Evolutionary conservation across 1,140 invertebrate genomes (phyloP), one percentile per base, ranked within the genome.

Genomic region (Tetramorium parvispinum): DNA sequence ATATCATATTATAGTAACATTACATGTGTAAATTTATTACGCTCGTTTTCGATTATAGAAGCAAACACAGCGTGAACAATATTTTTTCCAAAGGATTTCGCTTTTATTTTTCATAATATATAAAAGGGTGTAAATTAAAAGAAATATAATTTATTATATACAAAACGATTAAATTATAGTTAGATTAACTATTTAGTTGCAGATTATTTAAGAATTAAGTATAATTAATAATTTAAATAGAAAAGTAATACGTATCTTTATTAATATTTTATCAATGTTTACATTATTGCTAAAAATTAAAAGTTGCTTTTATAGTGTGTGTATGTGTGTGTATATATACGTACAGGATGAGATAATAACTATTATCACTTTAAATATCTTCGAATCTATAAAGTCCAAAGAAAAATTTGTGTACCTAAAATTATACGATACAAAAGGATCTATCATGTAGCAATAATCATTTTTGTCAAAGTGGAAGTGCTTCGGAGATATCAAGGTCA

Each of bases 191-290:
- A 32, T 32, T 4, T 59, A 27, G 4, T 61, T 61, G 55, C 3
- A 63, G 18, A 32, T 0, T 32, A 3, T 32, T 63, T 37, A 63
- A 63, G 0, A 32, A 63, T 63, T 63, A 63, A 24, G 10, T 63
- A 63, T 63, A 32, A 63, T 63, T 63, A 63, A 63, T 63, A 63
- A 63, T 16, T 63, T 63, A 63, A 63, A 63, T 4, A n/a, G 51
- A 53, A 53, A n/a, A 18, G 13, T 63, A 32, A 63, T 18, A 65
- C n/a, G 8, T 65, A 65, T 40, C 21, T 65, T 65, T 65, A 65
- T n/a, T 65, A 40, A 65, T n/a, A 10, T 13, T 32, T 32, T 65
- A 65, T 37, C 40, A 40, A 65, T n/a, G 18, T 13, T 32, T 32
- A 40, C 7, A 40, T 40, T 53, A 53, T 27, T 71, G 53, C 0